These are phyloP conservation scores for Aphaenogaster floridana DNA, from an alignment of 1,140 invertebrate genomes.

Conservation along the genomic window DNA sequence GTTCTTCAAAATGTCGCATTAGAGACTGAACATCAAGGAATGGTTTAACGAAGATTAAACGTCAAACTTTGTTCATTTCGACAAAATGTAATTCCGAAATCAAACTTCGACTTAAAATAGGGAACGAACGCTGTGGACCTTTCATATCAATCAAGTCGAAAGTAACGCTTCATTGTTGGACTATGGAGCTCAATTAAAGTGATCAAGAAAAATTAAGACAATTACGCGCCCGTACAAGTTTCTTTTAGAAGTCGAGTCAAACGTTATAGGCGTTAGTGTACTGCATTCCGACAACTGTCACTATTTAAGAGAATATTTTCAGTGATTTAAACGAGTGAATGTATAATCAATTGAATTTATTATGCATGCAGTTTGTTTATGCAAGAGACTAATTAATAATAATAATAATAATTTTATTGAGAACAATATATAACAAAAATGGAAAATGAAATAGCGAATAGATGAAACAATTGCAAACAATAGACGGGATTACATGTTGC, in stretches of 20 bases:
- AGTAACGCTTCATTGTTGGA: conserved; percentile 54
- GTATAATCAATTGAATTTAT: not conserved
- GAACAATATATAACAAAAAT: not conserved
- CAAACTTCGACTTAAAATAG: conserved; percentile 49
- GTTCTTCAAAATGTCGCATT: conserved; percentile 37
- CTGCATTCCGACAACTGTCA: conserved; percentile 8
- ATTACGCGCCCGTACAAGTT: conserved; percentile 25
- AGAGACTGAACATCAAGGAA: conserved; percentile 24
- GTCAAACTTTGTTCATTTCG: conserved; percentile 54
- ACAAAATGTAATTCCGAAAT: conserved; percentile 67
- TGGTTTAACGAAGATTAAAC: conserved; percentile 49
- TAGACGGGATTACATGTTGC: not conserved
- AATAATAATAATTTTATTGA: not conserved
- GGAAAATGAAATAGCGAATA: not conserved
- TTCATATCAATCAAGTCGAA: conserved; percentile 64
- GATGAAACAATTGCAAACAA: not conserved
- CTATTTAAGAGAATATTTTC: not conserved
- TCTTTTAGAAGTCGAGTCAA: conserved; percentile 25
- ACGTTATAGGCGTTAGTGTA: not conserved
- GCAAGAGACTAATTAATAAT: not conserved
- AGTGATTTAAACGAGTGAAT: not conserved
- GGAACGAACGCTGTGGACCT: conserved; percentile 32
- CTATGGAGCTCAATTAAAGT: conserved; percentile 51
- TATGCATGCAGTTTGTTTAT: not conserved
- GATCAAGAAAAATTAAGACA: conserved; percentile 63